Conservation (phyloP, 2,888 invertebrate species). For the Pomacea canaliculata region DNA sequence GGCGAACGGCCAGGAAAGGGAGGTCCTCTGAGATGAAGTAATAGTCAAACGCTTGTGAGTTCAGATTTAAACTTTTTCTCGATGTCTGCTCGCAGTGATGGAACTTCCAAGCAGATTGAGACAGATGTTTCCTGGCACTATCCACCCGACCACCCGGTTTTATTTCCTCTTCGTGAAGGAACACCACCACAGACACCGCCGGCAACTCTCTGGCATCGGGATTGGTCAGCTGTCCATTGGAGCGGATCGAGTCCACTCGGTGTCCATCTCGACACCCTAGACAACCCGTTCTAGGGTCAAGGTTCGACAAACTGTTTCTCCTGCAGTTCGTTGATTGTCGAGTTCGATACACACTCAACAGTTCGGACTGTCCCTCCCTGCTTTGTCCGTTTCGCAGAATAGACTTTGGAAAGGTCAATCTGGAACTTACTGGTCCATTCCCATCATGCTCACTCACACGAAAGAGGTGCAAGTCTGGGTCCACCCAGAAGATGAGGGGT, state of each 20-base stretch:
- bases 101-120: conserved; percentile 57
- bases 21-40: conserved; percentile 56
- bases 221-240: no score
- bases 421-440: no score
- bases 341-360: not conserved
- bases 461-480: conserved; percentile 53
- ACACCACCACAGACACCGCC: conserved; percentile 51
- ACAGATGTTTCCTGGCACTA: conserved; percentile 47
- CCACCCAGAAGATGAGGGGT: conserved; percentile 51
- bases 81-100: conserved; percentile 59
- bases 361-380: not conserved
- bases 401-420: not conserved
- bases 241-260: no score
- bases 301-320: not conserved
- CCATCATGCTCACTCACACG: conserved; percentile 32
- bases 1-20: conserved; percentile 61
- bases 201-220: conserved; percentile 31
- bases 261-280: conserved; percentile 5
- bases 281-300: not conserved
- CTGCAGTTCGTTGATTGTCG: not conserved
- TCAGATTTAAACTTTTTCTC: conserved; percentile 48
- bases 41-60: conserved; percentile 59
- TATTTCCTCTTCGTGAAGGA: conserved; percentile 52
- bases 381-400: not conserved
- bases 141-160: conserved; percentile 49